Base-by-base conservation (phyloP, 2,888 invertebrate genomes). In the Archips xylosteana region DNA sequence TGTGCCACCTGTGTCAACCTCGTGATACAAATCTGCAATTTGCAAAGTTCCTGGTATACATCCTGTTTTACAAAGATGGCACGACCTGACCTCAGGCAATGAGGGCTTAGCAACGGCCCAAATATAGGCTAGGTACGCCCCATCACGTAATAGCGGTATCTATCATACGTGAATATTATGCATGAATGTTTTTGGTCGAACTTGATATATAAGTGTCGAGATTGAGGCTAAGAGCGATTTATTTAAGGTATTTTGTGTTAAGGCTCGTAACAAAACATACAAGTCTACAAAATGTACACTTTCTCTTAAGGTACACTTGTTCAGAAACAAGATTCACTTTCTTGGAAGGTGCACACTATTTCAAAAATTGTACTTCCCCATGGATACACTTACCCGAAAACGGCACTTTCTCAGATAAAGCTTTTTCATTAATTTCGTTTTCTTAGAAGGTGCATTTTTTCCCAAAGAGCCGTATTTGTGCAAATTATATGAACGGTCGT, bases 41-140 rank as follows among this genome's bases (percentile, higher is more conserved):
- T 45, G 8, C 59, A 42, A 45, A 67, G 67, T 60, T 70, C 75
- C 70, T 73, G 66, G 49, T 36, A 63, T 62, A 71, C 51, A 71
- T 62, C 54, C 47, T 62, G 72, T 70, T 67, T 42, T 32, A 51
- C 59, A 59, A 62, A 15, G 67, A 63, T 68, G 59, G 68, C 76
- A 76, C 77, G 77, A 77, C 64, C 65, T 76, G 82, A 81, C 84
- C 84, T 82, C 82, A 77, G 81, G 82, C 80, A 75, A 77, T 78
- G 74, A 75, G 79, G 75, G 76, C 76, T 76, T 75, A 78, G 76
- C 76, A 72, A 70, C 79, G 78, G 75, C 70, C 84, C 84, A 83
- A 83, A 85, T 84, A 83, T 83, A 83, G 84, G 74, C 70, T 69
- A 73, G 78, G 72, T 77, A 86, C 85, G 83, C 87, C 87, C 82